Percentiles rank a stretch among this genome's conserved stretches.
Evolutionary conservation across 2,888 invertebrate genomes (phyloP).

Genomic region (Chrysolina haemoptera): DNA sequence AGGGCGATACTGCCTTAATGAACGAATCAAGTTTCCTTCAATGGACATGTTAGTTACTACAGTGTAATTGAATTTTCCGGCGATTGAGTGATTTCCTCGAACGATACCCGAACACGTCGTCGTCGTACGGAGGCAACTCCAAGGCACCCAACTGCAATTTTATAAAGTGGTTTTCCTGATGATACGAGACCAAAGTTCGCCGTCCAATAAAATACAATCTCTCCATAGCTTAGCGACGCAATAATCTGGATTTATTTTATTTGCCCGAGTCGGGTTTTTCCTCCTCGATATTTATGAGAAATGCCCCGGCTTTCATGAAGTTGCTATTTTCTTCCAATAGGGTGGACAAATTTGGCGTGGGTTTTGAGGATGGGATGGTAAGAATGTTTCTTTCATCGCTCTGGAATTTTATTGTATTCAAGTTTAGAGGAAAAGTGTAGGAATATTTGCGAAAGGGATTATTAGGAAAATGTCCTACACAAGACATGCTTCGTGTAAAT

Average conservation of each 20-base stretch:
- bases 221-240: constrained; percentile 6
- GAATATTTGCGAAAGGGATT: too few relatives aligned
- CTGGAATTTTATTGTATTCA: too few relatives aligned
- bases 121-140: not conserved
- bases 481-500: too few relatives aligned
- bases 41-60: constrained; percentile 1
- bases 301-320: constrained; percentile 2
- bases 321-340: constrained; percentile 2
- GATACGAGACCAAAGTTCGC: constrained; percentile 4
- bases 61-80: not conserved
- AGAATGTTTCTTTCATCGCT: too few relatives aligned
- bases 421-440: too few relatives aligned
- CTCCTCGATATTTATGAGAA: constrained; percentile 11
- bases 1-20: not conserved
- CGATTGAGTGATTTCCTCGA: constrained; percentile 2
- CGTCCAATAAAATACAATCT: constrained; percentile 9
- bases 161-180: constrained; percentile 15
- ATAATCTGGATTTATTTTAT: constrained; percentile 21
- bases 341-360: not conserved
- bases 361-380: not conserved
- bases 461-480: too few relatives aligned
- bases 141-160: constrained; percentile 8
- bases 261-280: constrained; percentile 13
- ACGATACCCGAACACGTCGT: not conserved
- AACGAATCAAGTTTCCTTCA: not conserved